Conservation (phyloP, 2,113 vertebrate species). For the Sitta europaea region DNA sequence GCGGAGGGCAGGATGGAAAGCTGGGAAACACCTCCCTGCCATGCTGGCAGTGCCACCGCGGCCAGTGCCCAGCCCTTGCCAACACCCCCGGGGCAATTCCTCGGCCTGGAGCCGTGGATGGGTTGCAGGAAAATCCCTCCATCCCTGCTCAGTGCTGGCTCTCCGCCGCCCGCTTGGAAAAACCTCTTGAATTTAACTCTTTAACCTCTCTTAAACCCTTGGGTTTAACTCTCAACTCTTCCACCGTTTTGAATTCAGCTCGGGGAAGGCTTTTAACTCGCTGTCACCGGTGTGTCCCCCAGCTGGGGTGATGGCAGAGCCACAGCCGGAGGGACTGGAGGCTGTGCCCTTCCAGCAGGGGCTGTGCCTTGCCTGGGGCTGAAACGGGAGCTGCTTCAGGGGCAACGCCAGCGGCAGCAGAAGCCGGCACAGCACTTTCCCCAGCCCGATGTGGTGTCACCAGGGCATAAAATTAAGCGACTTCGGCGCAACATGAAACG, state of each 20-base stretch:
- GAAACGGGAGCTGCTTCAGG: neutral
- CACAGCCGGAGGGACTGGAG: rapidly evolving
- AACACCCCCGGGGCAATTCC: rapidly evolving
- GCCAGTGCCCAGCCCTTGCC: neutral
- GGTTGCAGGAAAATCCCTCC: neutral
- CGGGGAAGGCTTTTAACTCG: rapidly evolving
- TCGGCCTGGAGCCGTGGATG: neutral
- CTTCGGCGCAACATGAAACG: constrained; percentile 29
- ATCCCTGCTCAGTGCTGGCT: rapidly evolving
- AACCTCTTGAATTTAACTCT: neutral
- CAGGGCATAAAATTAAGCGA: neutral
- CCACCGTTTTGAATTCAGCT: neutral
- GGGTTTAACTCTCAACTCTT: rapidly evolving
- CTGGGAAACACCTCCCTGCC: rapidly evolving
- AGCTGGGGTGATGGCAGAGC: rapidly evolving
- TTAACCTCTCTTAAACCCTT: neutral
- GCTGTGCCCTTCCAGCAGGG: neutral
- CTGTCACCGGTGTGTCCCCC: rapidly evolving
- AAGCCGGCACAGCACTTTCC: constrained; percentile 32
- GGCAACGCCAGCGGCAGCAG: neutral
- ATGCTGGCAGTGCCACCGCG: rapidly evolving
- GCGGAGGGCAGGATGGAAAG: neutral
- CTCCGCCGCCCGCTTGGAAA: rapidly evolving
- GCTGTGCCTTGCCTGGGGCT: neutral
- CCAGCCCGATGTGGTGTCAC: neutral